Base-by-base conservation (phyloP, 2,797 vertebrate species). In the Selene dorsalis region DNA sequence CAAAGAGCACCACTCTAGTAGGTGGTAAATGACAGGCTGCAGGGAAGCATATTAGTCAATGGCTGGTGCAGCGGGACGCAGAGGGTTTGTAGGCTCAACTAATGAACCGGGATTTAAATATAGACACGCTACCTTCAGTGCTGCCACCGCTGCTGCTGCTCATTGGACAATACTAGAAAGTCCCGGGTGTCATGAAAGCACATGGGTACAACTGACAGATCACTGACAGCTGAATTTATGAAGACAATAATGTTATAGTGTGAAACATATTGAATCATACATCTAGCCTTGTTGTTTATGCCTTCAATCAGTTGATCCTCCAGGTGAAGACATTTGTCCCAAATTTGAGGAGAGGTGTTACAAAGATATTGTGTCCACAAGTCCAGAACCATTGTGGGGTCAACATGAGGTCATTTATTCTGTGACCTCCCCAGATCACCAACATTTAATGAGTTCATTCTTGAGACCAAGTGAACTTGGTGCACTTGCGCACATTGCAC, bases 11-110 rank as follows among this genome's bases (percentile, higher is more conserved):
- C 58, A 53, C 47, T 70, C 43, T 41, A 22, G 75, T 41, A 24
- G 83, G 75, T 63, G 75, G 79, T 76, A 76, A 87, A 87, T 71
- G 62, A 56, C 26, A 26, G 61, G 17, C 70, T 70, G 73, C 64
- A 58, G 64, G 70, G 69, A 70, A 35, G 45, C 66, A 75, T 71
- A 82, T 76, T 69, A 69, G 62, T 45, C 32, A 69, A 56, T 48
- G 55, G 22, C 24, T 73, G 53, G 32, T 56, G 32, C 50, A 64
- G 69, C 35, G 64, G 52, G 30, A 45, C 60, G 18, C 12, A 60
- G 45, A 56, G 75, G 32, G 52, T 75, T 59, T 57, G 35, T 61
- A 45, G 64, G 59, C 67, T 71, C 74, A 63, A 59, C 56, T 69
- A 80, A 86, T 76, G 50, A 68, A 56, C n/a, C 35, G 39, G 24